Base-by-base conservation (phyloP, 1,140 invertebrate genomes). In the Penaeus japonicus region DNA sequence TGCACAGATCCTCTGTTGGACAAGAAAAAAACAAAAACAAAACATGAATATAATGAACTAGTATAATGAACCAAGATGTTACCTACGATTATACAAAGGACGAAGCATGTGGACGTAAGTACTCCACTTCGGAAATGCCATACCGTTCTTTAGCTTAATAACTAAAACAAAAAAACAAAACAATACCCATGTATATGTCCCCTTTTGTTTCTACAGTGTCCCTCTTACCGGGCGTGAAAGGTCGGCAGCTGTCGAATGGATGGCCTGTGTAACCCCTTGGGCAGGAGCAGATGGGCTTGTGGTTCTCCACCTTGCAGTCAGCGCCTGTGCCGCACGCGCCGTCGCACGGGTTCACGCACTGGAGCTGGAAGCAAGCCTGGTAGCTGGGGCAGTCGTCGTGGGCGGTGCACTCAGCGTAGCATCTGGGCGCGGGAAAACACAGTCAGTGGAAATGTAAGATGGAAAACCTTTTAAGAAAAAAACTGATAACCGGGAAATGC, bases 261-360 rank as follows among this genome's bases (percentile, higher is more conserved):
- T 97, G 95, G 59, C 96, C 96, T 87, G 94, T 94, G 92, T 94
- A 95, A 84, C 94, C 94, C 84, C 93, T 91, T 0, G 95, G 94
- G 91, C 97, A 98, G 27, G 94, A 93, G 92, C 97, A 98, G 53
- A 95, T 93, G 0, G 96, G 94, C 91, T 95, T 95, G 90, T 96
- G 94, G 85, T 96, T 95, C 20, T 95, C 92, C 10, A 97, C 94
- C 90, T 95, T 95, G 91, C 97, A 98, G 88, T 95, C 94, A 22
- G 96, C 95, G 85, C 95, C 95, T 20, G 95, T 92, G 53, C 96
- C 96, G 89, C 94, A 95, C 12, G 94, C 93, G 22, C 93, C 94
- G n/a, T 93, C 93, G 88, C 94, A 95, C n/a, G 94, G 94, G 92
- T 95, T 93, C 24, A 93, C 92, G 87, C 95, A 95, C 89, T 94